These are phyloP conservation scores for Bergia puertoricense DNA, from an alignment of 92 coral and sea anemone species.

Conservation along the genomic window DNA sequence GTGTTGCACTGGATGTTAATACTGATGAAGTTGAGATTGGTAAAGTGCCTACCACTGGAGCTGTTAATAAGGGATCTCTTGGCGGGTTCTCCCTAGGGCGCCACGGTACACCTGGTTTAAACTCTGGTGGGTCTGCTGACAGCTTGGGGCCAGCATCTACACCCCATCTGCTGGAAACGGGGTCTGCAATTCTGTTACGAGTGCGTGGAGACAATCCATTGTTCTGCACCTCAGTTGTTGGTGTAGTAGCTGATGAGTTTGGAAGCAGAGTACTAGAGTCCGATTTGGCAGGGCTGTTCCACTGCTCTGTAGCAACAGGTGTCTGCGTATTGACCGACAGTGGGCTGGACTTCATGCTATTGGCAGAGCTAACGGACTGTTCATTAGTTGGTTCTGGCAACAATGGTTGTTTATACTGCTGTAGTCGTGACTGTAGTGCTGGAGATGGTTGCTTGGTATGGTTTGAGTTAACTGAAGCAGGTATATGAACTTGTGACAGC, in stretches of 20 bases:
- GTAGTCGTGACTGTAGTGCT: constrained; percentile 90
- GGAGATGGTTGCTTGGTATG: constrained; percentile 83
- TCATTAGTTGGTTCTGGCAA: constrained; percentile 71
- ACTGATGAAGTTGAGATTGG: constrained; percentile 39
- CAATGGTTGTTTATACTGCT: constrained; percentile 94
- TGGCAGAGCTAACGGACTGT: constrained; percentile 10
- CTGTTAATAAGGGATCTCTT: constrained; percentile 43
- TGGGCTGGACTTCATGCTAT: constrained; percentile 47
- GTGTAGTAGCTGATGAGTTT: constrained; percentile 27
- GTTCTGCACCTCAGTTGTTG: constrained; percentile 21
- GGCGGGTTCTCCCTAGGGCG: constrained; percentile 66
- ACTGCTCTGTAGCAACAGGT: constrained; percentile 30
- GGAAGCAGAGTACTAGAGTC: constrained; percentile 50
- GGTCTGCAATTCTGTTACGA: constrained; percentile 76
- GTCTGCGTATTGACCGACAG: constrained; percentile 54
- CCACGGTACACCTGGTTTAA: constrained; percentile 99
- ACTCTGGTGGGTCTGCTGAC: constrained; percentile 98
- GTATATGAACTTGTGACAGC: constrained; percentile 27
- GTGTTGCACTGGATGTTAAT: constrained; percentile 3
- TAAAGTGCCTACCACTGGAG: constrained; percentile 15
- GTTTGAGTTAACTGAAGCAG: constrained; percentile 61
- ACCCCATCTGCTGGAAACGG: constrained; percentile 99
- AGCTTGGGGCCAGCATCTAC: constrained; percentile 98
- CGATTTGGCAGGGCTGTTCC: constrained; percentile 50
- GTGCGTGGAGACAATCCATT: constrained; percentile 68